Evolutionary conservation across 2,888 invertebrate genomes (phyloP), one percentile per base, ranked within the genome.

Genomic region (Parascotia fuliginaria): DNA sequence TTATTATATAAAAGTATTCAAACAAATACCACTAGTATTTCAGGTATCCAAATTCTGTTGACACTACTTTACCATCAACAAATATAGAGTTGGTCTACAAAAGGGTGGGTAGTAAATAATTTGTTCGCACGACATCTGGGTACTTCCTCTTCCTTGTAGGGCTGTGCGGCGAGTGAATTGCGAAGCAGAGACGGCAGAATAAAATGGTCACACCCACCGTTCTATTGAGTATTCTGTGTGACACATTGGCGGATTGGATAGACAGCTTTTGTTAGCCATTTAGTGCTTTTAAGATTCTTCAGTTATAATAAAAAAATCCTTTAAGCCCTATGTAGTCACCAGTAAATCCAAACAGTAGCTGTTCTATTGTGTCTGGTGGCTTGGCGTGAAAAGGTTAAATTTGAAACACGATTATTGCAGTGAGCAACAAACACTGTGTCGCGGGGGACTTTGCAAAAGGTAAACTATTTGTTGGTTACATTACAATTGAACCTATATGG

Each of bases 91-190:
- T 80, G 81, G 80, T 60, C 66, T 73, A 82, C 85, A 83, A 88
- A 87, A 84, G 83, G 81, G 76, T 70, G 73, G 81, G 83, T 81
- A 84, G 90, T 90, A 89, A 90, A 91, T 91, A 91, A 91, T 90
- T 89, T 87, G 87, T 77, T 75, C 75, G 73, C 55, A 78, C 81
- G 91, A 91, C 91, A 91, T 88, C 87, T 88, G 90, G 88, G 85
- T 60, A 79, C 90, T 81, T 81, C 90, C 91, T 86, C 76, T 90
- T 90, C 78, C 71, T 68, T 90, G 90, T 90, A 73, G 76, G 70
- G 77, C 73, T 60, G 48, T 58, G 63, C 60, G 58, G 64, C 72
- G 73, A 70, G 73, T 73, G 77, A 74, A 77, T 70, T 73, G 74
- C 73, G 70, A 74, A 70, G 71, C 68, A 65, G 68, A 80, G 77